Evolutionary conservation across 1,140 invertebrate genomes (phyloP).

Genomic region (Polyergus mexicanus): DNA sequence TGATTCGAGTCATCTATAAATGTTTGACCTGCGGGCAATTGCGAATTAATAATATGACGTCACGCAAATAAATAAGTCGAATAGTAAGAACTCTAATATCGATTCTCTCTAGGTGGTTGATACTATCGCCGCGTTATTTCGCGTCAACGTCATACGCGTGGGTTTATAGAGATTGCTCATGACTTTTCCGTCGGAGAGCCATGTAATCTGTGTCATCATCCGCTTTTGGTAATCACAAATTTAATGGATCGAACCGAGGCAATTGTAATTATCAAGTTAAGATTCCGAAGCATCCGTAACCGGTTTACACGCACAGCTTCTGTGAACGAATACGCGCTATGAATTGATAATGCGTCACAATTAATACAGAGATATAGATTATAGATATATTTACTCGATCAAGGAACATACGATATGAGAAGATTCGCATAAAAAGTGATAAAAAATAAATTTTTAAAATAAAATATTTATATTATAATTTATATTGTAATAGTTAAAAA

Average conservation of each 20-base stretch:
- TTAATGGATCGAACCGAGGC: not conserved
- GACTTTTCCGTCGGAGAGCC: constrained; percentile 19
- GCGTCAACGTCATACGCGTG: not conserved
- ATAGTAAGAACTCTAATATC: constrained; percentile 22
- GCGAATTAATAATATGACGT: constrained; percentile 12
- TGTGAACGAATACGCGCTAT: not conserved
- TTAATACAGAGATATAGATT: not conserved
- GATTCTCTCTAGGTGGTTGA: constrained; percentile 13
- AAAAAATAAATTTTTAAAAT: not conserved
- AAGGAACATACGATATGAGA: not conserved
- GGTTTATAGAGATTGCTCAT: not conserved
- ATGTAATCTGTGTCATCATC: constrained; percentile 13
- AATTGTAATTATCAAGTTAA: constrained; percentile 32
- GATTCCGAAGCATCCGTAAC: constrained; percentile 8
- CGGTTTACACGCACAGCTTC: not conserved
- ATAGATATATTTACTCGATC: not conserved
- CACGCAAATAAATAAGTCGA: constrained; percentile 34
- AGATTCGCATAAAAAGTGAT: not conserved
- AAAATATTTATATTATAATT: not conserved
- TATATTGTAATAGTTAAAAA: no score
- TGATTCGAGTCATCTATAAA: constrained; percentile 23
- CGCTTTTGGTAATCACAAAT: constrained; percentile 20
- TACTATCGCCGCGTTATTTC: constrained; percentile 16
- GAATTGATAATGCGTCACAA: constrained; percentile 3
- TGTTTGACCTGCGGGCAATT: constrained; percentile 18